These are phyloP conservation scores for Horisme vitalbata DNA, from an alignment of 2,888 invertebrate genomes.

Conservation along the genomic window DNA sequence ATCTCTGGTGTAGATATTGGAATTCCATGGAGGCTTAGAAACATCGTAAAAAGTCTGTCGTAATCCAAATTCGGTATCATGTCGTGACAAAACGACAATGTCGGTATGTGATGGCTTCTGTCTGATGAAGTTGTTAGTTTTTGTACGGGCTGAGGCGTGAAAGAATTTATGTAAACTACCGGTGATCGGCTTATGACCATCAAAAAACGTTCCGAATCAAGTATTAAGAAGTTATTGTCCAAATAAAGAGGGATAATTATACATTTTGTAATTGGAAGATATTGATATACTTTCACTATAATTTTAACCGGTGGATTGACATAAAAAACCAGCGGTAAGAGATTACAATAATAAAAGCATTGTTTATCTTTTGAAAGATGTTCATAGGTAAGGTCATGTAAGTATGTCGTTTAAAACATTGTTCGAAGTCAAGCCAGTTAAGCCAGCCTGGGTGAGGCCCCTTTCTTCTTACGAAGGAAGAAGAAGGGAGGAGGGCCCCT, in stretches of 20 bases:
- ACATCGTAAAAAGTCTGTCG: slow-evolving; percentile 20
- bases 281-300: too few species aligned
- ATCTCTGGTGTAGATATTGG: neutral
- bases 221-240: slow-evolving; percentile 2
- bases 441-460: too few species aligned
- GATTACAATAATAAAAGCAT: too few species aligned
- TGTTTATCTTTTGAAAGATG: too few species aligned
- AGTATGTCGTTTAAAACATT: too few species aligned
- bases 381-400: too few species aligned
- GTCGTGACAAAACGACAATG: slow-evolving; percentile 29
- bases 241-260: slow-evolving; percentile 9
- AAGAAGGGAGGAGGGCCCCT: too few species aligned
- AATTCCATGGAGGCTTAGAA: neutral
- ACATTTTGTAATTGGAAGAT: too few species aligned
- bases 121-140: slow-evolving; percentile 30
- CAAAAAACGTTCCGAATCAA: slow-evolving; percentile 3
- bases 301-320: too few species aligned
- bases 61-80: slow-evolving; percentile 19
- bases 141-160: slow-evolving; percentile 27
- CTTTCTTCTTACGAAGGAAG: too few species aligned
- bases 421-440: too few species aligned
- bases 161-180: slow-evolving; percentile 31
- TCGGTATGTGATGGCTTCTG: slow-evolving; percentile 26
- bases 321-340: too few species aligned
- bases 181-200: slow-evolving; percentile 13